A percentile compares a stretch with the other conserved stretches of the same genome.
Evolutionary conservation across 2,113 vertebrate species (phyloP).

Genomic region (Erythrocebus patas): DNA sequence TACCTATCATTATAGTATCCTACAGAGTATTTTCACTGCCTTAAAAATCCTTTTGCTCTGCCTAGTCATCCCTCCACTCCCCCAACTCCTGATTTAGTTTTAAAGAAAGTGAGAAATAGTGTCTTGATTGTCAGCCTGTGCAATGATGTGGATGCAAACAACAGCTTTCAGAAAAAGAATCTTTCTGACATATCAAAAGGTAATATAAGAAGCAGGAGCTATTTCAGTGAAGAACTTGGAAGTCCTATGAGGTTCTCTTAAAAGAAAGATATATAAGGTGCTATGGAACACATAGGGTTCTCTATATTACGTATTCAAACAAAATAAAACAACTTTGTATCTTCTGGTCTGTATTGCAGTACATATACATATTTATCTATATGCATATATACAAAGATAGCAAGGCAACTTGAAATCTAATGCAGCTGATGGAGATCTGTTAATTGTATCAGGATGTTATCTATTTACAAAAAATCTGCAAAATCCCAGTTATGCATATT

Average conservation of each 20-base stretch:
- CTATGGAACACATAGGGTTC: too few relatives aligned
- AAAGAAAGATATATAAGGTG: not conserved
- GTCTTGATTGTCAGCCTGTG: not conserved
- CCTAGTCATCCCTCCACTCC: not conserved
- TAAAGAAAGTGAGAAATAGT: not conserved
- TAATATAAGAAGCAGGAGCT: not conserved
- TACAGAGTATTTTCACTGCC: not conserved
- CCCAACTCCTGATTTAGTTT: not conserved
- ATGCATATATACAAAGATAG: not conserved
- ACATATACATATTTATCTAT: not conserved
- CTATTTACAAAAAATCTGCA: not conserved
- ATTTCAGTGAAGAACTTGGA: not conserved
- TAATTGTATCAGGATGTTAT: not conserved
- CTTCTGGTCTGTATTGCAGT: not conserved
- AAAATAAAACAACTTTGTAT: not conserved
- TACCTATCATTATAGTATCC: not conserved
- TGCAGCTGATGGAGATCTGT: not conserved
- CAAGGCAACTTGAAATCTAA: not conserved
- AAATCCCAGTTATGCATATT: not conserved
- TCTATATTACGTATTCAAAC: not conserved
- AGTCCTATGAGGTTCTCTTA: not conserved
- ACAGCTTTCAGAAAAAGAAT: conserved; percentile 6
- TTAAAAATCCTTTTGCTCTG: not conserved
- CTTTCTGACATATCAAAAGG: not conserved
- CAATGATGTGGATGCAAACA: not conserved